Base-by-base conservation (phyloP, 2,888 invertebrate species). In the Chymomyza procnemis region DNA sequence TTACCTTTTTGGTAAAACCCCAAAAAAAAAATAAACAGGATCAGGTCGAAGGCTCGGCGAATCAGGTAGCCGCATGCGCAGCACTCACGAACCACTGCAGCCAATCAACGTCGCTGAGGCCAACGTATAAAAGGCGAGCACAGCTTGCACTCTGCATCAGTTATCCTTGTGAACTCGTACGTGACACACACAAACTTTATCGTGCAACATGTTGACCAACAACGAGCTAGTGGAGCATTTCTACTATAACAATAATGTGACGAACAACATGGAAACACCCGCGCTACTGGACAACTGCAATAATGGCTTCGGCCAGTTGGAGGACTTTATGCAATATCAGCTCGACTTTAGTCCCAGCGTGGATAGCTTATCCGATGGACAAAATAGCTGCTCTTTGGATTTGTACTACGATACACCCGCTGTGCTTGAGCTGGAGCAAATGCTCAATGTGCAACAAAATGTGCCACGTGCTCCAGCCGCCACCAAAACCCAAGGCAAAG, bases 361-460 rank as follows among this genome's bases (percentile, higher is more conserved):
- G 9, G 87, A 81, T 19, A 86, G 85, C 50, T 61, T 73, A 0
- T 81, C 86, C 19, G 87, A 86, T 26, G 87, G 73, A 54, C 74
- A 74, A 48, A 74, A 71, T 52, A 84, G 79, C 56, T 67, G 71
- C 57, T 67, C 74, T 4, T 16, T 69, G 60, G 81, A 84, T 14
- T 34, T 69, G 18, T 85, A 59, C 50, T 74, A 67, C 22, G 75
- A 79, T 5, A 71, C 81, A 8, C 68, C 85, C 8, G 73, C 85
- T 4, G 72, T 81, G n/a, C 66, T 73, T 46, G 82, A 84, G n/a
- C 59, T 82, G 57, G 82, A 82, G 34, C 79, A 85, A 19, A 85
- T 82, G 79, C 70, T 79, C 8, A 72, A 59, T 47, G 54, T 64
- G 9, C 71, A 66, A 14, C 65, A 69, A 0, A 55, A 8, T 50